Conservation (phyloP, 2,113 vertebrate genomes). For the Triplophysa rosa region DNA sequence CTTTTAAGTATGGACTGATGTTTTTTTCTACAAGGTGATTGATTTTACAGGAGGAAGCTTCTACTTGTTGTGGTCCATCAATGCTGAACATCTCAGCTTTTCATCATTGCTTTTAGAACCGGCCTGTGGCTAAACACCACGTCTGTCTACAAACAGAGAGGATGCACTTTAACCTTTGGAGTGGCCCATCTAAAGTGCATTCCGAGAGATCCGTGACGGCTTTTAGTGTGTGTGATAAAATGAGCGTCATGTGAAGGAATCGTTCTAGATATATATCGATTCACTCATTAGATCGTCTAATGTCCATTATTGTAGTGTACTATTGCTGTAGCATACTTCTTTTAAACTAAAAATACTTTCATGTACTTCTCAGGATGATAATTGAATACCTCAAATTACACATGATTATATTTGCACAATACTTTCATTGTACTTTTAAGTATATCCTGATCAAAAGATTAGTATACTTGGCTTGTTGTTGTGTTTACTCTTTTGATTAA, state of each 20-base stretch:
- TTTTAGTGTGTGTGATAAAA: conserved; percentile 32
- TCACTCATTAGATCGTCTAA: not conserved
- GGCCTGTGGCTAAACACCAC: conserved; percentile 15
- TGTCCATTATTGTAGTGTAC: not conserved
- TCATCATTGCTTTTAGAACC: conserved; percentile 62
- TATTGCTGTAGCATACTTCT: too few species aligned
- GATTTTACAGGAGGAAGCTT: conserved; percentile 64
- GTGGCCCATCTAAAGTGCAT: conserved; percentile 42
- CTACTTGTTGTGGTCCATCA: conserved; percentile 61
- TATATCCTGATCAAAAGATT: too few species aligned
- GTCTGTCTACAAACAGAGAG: conserved; percentile 23
- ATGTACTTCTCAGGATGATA: too few species aligned
- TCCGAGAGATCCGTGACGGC: conserved; percentile 26
- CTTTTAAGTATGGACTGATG: conserved; percentile 74
- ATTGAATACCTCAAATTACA: too few species aligned
- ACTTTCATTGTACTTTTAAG: too few species aligned
- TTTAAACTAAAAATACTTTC: too few species aligned
- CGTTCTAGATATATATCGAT: not conserved
- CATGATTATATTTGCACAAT: too few species aligned
- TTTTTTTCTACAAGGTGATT: conserved; percentile 47
- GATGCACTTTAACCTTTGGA: conserved; percentile 14
- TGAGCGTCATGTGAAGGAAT: conserved; percentile 6
- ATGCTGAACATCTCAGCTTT: conserved; percentile 57
- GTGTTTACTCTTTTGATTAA: too few species aligned
- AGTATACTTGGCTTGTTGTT: too few species aligned